Conservation (phyloP, 1,140 invertebrate species). For the Drosophila bipectinata region DNA sequence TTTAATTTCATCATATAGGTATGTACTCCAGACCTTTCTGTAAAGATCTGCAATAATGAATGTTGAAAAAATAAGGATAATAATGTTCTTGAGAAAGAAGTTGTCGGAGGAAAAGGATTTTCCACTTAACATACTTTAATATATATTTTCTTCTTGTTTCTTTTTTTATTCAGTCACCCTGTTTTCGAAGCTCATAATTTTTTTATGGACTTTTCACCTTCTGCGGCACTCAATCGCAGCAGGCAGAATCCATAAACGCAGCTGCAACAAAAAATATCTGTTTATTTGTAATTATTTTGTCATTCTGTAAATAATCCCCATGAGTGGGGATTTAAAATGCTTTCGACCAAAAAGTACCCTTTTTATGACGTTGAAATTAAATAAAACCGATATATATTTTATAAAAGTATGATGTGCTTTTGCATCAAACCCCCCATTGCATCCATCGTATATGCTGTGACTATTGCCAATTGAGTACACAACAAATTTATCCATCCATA, state of each 20-base stretch:
- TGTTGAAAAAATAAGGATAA: background rate
- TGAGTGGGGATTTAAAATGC: background rate
- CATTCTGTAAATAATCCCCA: constrained; percentile 40
- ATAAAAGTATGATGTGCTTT: background rate
- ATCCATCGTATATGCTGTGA: background rate
- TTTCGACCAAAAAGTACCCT: background rate
- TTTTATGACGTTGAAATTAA: background rate
- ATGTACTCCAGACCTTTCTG: constrained; percentile 1
- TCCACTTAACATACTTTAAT: background rate
- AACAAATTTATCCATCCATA: constrained; percentile 51
- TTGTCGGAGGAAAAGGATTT: background rate
- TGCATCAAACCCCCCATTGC: background rate
- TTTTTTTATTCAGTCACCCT: constrained; percentile 19
- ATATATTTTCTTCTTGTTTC: background rate
- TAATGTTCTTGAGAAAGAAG: background rate
- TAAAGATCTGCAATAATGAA: background rate
- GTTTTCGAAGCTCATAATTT: constrained; percentile 22
- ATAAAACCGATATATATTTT: background rate
- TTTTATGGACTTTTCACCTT: constrained; percentile 43
- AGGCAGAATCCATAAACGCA: constrained; percentile 35
- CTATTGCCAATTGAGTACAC: constrained; percentile 34
- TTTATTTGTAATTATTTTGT: constrained; percentile 59
- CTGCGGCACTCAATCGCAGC: constrained; percentile 50
- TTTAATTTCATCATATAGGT: constrained; percentile 58
- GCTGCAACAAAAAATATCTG: constrained; percentile 36